Conservation (phyloP, 2,113 vertebrate genomes). For the Enhydra lutris region DNA sequence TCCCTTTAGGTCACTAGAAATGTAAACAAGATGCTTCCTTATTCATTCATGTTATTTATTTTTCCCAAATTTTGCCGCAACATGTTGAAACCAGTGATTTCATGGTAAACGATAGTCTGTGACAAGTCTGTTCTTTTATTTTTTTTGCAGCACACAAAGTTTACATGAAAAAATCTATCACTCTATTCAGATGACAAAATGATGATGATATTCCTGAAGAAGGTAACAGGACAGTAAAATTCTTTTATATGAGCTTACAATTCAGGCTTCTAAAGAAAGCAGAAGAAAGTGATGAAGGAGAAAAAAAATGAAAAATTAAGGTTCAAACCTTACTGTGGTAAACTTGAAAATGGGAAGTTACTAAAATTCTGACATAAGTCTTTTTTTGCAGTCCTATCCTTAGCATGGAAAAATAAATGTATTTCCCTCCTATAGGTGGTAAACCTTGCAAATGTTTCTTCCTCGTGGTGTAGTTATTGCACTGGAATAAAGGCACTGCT, state of each 20-base stretch:
- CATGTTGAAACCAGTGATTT: neutral
- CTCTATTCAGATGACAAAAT: neutral
- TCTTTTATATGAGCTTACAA: neutral
- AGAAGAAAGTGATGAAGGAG: neutral
- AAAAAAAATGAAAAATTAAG: slow-evolving; percentile 3
- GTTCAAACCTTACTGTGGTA: neutral
- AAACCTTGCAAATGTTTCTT: neutral
- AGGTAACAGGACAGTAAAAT: neutral
- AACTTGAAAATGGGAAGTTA: neutral
- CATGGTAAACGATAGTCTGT: neutral
- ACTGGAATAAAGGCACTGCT: neutral
- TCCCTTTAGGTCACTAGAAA: neutral
- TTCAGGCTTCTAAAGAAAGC: neutral
- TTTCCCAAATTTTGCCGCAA: neutral
- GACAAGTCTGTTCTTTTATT: neutral
- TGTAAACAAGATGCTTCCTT: neutral
- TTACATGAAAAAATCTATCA: neutral
- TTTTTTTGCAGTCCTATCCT: neutral
- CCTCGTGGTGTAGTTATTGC: neutral
- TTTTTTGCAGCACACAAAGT: neutral
- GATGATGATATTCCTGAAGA: neutral
- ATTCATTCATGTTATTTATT: neutral
- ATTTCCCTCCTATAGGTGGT: neutral
- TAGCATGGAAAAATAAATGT: neutral
- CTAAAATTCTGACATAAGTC: neutral